These are phyloP conservation scores for Apostichopus japonicus DNA, from an alignment of 35 echinoderm and acorn worm genomes.

Conservation along the genomic window DNA sequence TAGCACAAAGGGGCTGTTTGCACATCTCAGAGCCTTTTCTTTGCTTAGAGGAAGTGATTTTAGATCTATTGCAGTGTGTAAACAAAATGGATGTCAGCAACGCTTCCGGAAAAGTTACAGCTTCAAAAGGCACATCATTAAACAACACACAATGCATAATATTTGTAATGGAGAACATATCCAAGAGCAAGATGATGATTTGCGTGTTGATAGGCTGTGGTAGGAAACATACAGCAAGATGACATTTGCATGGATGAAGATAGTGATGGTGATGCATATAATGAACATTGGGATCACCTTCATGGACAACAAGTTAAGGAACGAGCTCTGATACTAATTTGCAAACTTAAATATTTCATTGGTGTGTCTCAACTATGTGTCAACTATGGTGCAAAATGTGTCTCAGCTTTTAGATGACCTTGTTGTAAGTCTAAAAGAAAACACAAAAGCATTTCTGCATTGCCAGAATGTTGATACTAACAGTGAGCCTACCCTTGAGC, in stretches of 20 bases:
- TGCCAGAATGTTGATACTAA: background rate
- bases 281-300: background rate
- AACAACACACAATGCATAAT: background rate
- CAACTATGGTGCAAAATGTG: constrained; percentile 11
- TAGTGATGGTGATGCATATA: background rate
- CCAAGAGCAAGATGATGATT: background rate
- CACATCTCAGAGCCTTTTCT: too few relatives aligned
- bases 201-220: background rate
- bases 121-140: background rate
- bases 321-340: constrained; percentile 13
- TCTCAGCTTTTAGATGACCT: constrained; percentile 27
- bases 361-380: constrained; percentile 27
- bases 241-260: background rate
- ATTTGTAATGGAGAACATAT: too few relatives aligned
- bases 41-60: too few relatives aligned
- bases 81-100: background rate
- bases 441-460: constrained; percentile 6
- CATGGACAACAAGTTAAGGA: constrained; percentile 24
- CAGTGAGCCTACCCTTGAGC: background rate
- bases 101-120: background rate
- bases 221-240: background rate
- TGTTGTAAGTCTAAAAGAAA: constrained; percentile 20
- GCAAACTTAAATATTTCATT: constrained; percentile 18
- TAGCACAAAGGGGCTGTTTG: too few relatives aligned
- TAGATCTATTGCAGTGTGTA: too few relatives aligned